Percentiles rank a stretch among this genome's conserved stretches.
Evolutionary conservation across 2,797 vertebrate species (phyloP).

Genomic region (Tolypeutes matacus): DNA sequence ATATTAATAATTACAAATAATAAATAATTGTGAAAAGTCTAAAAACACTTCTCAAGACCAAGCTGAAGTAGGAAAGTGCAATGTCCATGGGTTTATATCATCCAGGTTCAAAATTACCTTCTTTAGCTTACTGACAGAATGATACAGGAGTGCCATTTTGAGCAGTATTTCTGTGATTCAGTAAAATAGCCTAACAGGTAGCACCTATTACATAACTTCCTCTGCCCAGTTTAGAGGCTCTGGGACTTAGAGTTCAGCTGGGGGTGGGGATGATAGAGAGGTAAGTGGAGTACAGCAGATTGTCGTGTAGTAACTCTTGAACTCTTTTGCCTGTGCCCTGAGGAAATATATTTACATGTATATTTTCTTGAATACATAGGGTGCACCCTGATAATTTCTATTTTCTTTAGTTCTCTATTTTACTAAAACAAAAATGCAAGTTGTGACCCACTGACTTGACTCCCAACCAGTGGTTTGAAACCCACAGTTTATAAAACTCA

Average conservation of each 20-base stretch:
- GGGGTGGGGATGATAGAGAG: background rate
- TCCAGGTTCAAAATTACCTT: conserved; percentile 23
- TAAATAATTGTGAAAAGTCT: background rate
- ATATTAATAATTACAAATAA: background rate
- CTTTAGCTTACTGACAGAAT: background rate
- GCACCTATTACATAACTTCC: background rate
- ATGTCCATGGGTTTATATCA: background rate
- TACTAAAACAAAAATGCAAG: background rate
- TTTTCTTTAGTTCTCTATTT: conserved; percentile 37
- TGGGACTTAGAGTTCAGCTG: background rate
- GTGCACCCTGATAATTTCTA: background rate
- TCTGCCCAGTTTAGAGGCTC: background rate
- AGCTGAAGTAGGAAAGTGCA: background rate
- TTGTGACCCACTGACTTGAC: background rate
- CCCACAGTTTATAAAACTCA: background rate
- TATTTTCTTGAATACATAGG: background rate
- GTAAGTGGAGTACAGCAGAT: background rate
- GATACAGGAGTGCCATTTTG: conserved; percentile 1
- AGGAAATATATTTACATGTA: background rate
- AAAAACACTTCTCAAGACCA: background rate
- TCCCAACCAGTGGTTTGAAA: background rate
- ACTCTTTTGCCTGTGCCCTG: background rate
- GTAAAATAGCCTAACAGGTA: conserved; percentile 21
- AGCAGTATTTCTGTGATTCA: conserved; percentile 40
- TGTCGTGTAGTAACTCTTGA: background rate